A percentile compares a stretch with the other conserved stretches of the same genome.
These are phyloP conservation scores for Callipepla californica DNA, from an alignment of 2,113 vertebrate genomes.

Conservation along the genomic window DNA sequence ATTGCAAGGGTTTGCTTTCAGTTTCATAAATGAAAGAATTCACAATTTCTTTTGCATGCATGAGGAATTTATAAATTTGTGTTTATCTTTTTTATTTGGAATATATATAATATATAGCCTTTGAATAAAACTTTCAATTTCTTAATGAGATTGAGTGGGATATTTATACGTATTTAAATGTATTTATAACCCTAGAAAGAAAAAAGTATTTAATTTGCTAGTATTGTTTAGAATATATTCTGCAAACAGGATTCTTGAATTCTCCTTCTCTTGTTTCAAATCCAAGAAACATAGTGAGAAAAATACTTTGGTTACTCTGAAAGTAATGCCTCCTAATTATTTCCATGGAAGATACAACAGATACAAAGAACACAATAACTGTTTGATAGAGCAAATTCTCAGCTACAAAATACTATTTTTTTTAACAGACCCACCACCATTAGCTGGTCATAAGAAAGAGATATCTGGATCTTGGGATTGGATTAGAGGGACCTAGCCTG, in stretches of 20 bases:
- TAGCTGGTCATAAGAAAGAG: not conserved
- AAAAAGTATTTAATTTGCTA: not conserved
- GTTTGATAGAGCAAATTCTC: not conserved
- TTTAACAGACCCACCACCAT: not conserved
- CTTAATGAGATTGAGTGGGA: no score
- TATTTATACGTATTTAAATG: not conserved
- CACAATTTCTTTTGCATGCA: not conserved
- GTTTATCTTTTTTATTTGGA: not conserved
- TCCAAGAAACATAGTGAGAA: not conserved
- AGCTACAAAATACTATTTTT: not conserved
- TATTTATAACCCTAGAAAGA: not conserved
- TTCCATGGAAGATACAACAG: not conserved
- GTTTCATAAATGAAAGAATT: not conserved
- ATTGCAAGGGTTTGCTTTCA: not conserved
- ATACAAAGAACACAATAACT: not conserved
- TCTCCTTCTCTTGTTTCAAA: not conserved
- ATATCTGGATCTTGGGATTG: not conserved
- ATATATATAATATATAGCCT: not conserved
- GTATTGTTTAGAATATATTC: not conserved
- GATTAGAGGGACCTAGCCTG: not conserved
- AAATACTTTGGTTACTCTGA: not conserved
- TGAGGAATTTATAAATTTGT: not conserved
- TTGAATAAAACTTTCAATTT: not conserved
- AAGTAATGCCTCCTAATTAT: not conserved
- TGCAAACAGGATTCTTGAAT: not conserved